Evolutionary conservation across 2,113 vertebrate genomes (phyloP).

Genomic region (Theristicus caerulescens): DNA sequence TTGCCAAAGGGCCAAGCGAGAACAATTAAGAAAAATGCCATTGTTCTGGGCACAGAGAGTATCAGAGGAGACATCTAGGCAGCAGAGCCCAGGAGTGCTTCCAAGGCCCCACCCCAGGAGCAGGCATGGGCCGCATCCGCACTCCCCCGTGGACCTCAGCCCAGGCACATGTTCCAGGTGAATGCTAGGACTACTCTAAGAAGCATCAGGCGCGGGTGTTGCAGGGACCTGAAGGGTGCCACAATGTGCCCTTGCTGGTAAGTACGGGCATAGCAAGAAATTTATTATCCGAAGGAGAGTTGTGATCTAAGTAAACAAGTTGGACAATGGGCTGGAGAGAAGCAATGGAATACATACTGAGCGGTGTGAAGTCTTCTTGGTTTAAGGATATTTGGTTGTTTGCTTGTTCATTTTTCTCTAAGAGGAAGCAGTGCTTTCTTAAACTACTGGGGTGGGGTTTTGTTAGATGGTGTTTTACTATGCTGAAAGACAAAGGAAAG

Average conservation of each 20-base stretch:
- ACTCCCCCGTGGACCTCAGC: not conserved
- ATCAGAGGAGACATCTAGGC: not conserved
- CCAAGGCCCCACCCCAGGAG: not conserved
- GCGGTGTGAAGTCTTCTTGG: not conserved
- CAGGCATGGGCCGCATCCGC: not conserved
- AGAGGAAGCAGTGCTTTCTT: not conserved
- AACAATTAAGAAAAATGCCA: constrained; percentile 40
- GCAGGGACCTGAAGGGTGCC: not conserved
- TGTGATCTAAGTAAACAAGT: constrained; percentile 35
- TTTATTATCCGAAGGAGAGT: constrained; percentile 1
- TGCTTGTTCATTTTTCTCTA: not conserved
- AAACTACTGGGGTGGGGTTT: not conserved
- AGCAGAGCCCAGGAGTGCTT: not conserved
- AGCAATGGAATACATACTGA: not conserved
- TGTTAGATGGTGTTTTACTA: not conserved
- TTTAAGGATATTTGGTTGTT: not conserved
- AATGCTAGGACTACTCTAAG: not conserved
- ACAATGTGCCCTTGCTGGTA: not conserved
- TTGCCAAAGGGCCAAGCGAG: not conserved
- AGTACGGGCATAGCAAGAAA: not conserved
- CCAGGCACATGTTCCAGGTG: not conserved
- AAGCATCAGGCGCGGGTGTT: not conserved
- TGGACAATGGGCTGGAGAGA: constrained; percentile 32
- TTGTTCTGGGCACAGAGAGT: not conserved
- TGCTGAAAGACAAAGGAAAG: not conserved